These are phyloP conservation scores for Galago senegalensis DNA, from an alignment of 2,797 vertebrate species.

Conservation along the genomic window DNA sequence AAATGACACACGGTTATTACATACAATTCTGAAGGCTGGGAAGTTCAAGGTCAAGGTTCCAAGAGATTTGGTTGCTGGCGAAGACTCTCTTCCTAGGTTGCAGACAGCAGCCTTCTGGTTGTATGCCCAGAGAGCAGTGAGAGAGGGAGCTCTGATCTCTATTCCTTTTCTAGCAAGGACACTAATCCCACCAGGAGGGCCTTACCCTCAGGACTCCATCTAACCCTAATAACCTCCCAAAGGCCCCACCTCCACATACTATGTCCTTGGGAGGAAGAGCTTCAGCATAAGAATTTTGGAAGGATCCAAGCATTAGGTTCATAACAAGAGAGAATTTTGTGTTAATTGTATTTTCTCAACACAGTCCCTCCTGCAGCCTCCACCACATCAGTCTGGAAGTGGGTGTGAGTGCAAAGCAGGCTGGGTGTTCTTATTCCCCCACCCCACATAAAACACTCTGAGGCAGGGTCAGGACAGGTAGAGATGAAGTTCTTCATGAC, in stretches of 20 bases:
- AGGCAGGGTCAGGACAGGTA: not conserved
- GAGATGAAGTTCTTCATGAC: not conserved
- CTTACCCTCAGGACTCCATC: not conserved
- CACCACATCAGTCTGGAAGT: not conserved
- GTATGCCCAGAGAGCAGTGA: not conserved
- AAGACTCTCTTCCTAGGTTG: not conserved
- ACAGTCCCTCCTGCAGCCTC: no score
- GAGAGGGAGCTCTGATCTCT: not conserved
- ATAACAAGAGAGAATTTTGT: not conserved
- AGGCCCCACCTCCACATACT: not conserved
- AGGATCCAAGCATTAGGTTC: not conserved
- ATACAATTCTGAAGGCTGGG: not conserved
- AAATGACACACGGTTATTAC: not conserved
- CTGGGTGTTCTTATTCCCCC: not conserved
- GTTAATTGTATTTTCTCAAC: not conserved
- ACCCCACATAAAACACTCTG: no score
- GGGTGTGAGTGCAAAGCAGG: not conserved
- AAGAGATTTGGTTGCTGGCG: not conserved
- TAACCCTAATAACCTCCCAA: not conserved
- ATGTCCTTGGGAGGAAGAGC: not conserved
- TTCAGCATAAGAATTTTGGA: not conserved
- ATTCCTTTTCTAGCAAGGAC: not conserved
- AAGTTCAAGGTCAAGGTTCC: not conserved
- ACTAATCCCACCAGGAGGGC: not conserved
- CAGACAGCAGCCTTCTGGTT: not conserved